Evolutionary conservation across 2,113 vertebrate genomes (phyloP), one percentile per base, ranked within the genome.

Genomic region (Pandion haliaetus): DNA sequence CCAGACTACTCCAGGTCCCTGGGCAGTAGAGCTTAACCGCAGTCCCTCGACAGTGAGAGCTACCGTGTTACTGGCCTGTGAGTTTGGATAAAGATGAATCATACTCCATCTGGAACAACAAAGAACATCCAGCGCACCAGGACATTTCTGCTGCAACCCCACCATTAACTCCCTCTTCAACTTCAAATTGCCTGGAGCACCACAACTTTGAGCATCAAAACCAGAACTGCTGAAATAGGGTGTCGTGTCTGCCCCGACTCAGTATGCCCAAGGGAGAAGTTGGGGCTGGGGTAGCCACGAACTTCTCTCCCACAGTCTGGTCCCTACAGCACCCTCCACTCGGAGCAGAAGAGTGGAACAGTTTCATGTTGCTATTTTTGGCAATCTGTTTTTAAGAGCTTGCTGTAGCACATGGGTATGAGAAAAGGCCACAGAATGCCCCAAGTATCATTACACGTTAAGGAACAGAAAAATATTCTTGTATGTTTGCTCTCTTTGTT

Each of bases 21-120:
- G n/a, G 45, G 44, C 71, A 86, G 71, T 44, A 31, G 8, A 47
- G 32, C 12, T 59, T 9, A 59, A 9, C 28, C 3, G 1, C 69
- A 69, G 76, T 8, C 44, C 69, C 90, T 52, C 5, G 0, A 31
- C 19, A 31, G 58, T 0, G 3, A 1, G 2, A 90, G 61, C 58
- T 55, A 42, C 34, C 2, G 3, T 7, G 6, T 58, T 17, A 26
- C 65, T 2, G 44, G 42, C 44, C 74, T 36, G 8, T 0, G 28
- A 71, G 32, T 78, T 55, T 28, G 23, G 45, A 54, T n/a, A 32
- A 87, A 66, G 45, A 49, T 70, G 24, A 88, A 88, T 88, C 71
- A 63, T n/a, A 36, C 44, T 52, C 58, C 7, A 23, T 5, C 70
- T 72, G 63, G 74, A 94, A 69, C 44, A 63, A 45, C 14, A 45